Evolutionary conservation across 2,113 vertebrate species (phyloP), one percentile per base, ranked within the genome.

Genomic region (Halcyon senegalensis): DNA sequence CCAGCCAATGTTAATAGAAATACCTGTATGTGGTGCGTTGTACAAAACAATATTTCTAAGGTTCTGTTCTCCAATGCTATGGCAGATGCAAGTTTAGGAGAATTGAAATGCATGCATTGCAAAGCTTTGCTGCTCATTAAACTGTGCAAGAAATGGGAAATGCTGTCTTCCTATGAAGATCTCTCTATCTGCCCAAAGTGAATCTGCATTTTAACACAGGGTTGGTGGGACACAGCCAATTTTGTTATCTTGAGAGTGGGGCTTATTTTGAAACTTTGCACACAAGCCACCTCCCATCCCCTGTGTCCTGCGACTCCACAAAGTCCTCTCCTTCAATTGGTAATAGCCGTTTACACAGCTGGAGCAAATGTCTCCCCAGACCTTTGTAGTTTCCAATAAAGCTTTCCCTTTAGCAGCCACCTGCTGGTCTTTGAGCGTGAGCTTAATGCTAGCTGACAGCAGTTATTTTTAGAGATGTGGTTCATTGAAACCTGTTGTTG

Each of bases 401-500:
- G 95, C 96, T 78, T 94, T 94, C 70, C 80, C 73, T 87, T 67
- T 48, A 94, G 96, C 92, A 96, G 95, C 90, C 94, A 97, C 92
- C 96, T 96, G 93, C 96, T 93, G 89, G 78, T 92, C 92, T 94
- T 80, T 89, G 81, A 95, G 94, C 62, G 1, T 77, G 94, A 96
- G 91, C 89, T 86, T 96, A 93, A 96, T 95, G 90, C 94, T 73
- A 58, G 94, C 88, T 95, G 95, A 94, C 96, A 97, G 96, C 88
- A 78, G 90, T 74, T 97, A 97, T 95, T 96, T 92, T 95, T 95
- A 96, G 97, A 92, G 85, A 89, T 93, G 96, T 90, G 95, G 93
- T 94, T 89, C 83, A 83, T 84, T 93, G 92, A 96, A 97, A 97
- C 96, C 94, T 96, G 96, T 96, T 96, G 92, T 96, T 96, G 94